Evolutionary conservation across 2,113 vertebrate genomes (phyloP).

Genomic region (Columba livia): DNA sequence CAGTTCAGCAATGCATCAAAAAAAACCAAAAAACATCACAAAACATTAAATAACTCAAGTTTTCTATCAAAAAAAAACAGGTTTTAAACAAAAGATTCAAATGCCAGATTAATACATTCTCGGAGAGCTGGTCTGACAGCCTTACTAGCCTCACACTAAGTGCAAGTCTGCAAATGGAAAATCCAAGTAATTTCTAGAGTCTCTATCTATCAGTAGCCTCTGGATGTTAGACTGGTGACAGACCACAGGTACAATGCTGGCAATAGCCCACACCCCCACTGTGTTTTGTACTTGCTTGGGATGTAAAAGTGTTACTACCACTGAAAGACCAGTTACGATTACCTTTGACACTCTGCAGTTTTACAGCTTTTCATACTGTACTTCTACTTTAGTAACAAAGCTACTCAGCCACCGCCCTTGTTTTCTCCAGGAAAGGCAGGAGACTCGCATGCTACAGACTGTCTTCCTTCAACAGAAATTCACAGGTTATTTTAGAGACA

Average conservation of each 20-base stretch:
- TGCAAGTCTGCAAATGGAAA: background rate
- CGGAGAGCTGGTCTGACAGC: background rate
- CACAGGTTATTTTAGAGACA: background rate
- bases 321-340: background rate
- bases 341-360: background rate
- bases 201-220: background rate
- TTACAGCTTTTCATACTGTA: background rate
- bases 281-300: background rate
- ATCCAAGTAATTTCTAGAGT: constrained; percentile 4
- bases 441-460: background rate
- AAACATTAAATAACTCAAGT: background rate
- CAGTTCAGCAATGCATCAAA: background rate
- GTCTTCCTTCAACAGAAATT: background rate
- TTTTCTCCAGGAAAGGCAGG: background rate
- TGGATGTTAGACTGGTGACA: background rate
- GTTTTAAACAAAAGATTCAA: background rate
- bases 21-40: background rate
- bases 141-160: background rate
- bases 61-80: background rate
- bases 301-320: background rate
- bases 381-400: background rate
- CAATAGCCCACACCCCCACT: background rate
- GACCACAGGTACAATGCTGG: background rate
- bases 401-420: background rate
- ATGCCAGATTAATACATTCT: background rate